Evolutionary conservation across 23 tunicate genomes (phyloP).

Genomic region (Ascidia mentula): DNA sequence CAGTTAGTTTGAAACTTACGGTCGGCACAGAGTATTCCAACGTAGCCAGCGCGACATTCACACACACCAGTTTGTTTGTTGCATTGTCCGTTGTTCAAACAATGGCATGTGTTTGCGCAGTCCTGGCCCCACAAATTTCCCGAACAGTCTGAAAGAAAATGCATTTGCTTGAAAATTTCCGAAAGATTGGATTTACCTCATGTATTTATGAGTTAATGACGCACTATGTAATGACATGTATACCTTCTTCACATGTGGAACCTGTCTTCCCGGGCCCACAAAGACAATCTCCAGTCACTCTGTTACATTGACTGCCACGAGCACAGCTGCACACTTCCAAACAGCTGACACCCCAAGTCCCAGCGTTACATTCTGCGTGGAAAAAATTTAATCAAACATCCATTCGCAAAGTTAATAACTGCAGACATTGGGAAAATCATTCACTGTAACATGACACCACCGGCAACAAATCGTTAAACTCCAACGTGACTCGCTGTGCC

Average conservation of each 20-base stretch:
- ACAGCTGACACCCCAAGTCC: constrained; percentile 92
- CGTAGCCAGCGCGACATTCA: constrained; percentile 83
- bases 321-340: constrained; percentile 85
- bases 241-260: constrained; percentile 87
- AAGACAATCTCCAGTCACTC: constrained; percentile 57
- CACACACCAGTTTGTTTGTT: constrained; percentile 80
- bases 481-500: no score
- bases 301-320: constrained; percentile 66
- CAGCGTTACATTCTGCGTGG: constrained; percentile 66
- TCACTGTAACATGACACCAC: no score
- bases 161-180: no score
- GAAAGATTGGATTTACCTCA: no score
- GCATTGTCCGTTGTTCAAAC: constrained; percentile 75
- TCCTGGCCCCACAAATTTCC: constrained; percentile 67
- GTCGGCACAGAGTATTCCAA: constrained; percentile 72
- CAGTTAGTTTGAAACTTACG: constrained; percentile 42
- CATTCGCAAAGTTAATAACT: no score
- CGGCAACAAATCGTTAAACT: no score
- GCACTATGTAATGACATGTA: no score
- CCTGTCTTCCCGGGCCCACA: constrained; percentile 92
- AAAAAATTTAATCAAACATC: no score
- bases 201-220: no score
- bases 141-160: constrained; percentile 89
- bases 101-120: constrained; percentile 66
- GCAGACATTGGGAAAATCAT: no score